Evolutionary conservation across 2,113 vertebrate species (phyloP).

Genomic region (Odobenus rosmarus): DNA sequence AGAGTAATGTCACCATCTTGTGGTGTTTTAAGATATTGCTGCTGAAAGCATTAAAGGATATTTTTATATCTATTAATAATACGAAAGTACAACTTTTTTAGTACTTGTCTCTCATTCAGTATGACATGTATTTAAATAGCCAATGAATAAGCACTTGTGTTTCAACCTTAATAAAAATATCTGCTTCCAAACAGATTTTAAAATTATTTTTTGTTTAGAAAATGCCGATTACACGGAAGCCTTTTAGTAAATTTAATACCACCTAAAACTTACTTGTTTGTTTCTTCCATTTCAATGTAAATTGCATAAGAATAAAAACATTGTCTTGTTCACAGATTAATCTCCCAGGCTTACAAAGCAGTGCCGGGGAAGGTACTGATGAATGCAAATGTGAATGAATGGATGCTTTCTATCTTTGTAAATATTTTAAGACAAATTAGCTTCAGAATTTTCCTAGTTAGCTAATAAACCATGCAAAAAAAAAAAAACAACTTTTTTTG

Average conservation of each 20-base stretch:
- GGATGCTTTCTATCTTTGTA: neutral
- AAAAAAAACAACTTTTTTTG: neutral
- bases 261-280: neutral
- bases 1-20: conserved; percentile 69
- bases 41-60: neutral
- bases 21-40: conserved; percentile 65
- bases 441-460: neutral
- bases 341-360: neutral
- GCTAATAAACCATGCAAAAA: neutral
- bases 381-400: neutral
- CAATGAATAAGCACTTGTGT: neutral
- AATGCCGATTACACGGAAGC: neutral
- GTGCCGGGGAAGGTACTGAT: rapidly evolving
- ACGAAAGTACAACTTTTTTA: neutral
- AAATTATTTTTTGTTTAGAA: conserved; percentile 14
- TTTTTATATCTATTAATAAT: neutral
- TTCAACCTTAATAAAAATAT: neutral
- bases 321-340: neutral
- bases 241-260: neutral
- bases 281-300: neutral
- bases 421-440: neutral
- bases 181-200: neutral
- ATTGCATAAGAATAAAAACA: neutral
- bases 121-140: neutral
- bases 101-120: neutral